Evolutionary conservation across 2,888 invertebrate genomes (phyloP).

Genomic region (Caenorhabditis sp.): DNA sequence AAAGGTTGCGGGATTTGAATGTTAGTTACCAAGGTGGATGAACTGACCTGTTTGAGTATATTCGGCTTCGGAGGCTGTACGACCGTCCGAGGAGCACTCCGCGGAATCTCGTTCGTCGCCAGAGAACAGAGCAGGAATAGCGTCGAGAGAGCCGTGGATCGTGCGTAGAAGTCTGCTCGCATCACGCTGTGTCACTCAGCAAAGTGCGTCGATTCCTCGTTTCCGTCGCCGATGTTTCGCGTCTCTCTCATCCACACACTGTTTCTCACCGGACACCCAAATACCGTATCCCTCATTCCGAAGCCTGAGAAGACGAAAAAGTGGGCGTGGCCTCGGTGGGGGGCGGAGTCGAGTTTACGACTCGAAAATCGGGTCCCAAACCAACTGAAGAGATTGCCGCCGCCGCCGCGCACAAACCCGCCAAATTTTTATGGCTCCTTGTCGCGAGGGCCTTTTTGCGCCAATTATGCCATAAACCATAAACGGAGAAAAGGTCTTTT

Average conservation of each 20-base stretch:
- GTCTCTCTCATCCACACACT: constrained; percentile 37
- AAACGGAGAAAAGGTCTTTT: constrained; percentile 14
- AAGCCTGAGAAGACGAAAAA: constrained; percentile 23
- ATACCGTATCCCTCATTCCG: constrained; percentile 26
- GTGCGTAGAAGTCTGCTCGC: constrained; percentile 30
- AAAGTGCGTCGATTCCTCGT: constrained; percentile 45
- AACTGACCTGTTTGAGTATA: constrained; percentile 41
- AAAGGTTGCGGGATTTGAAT: neutral
- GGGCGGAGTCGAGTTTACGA: constrained; percentile 38
- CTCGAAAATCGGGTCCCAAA: constrained; percentile 48
- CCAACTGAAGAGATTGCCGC: constrained; percentile 5
- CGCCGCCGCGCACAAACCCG: neutral
- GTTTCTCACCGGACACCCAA: constrained; percentile 12
- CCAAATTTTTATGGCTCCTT: constrained; percentile 45
- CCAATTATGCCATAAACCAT: constrained; percentile 58
- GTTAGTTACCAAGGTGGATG: neutral
- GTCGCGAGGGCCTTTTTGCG: constrained; percentile 9
- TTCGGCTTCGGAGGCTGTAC: constrained; percentile 48
- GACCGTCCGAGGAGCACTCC: neutral
- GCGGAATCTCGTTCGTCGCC: constrained; percentile 26
- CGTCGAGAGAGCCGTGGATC: constrained; percentile 16
- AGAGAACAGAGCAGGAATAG: constrained; percentile 20
- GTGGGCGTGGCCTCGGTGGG: constrained; percentile 22
- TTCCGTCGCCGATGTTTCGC: constrained; percentile 14
- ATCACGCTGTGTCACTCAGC: constrained; percentile 47